Base-by-base conservation (phyloP, 2,113 vertebrate species). In the Daboia siamensis region DNA sequence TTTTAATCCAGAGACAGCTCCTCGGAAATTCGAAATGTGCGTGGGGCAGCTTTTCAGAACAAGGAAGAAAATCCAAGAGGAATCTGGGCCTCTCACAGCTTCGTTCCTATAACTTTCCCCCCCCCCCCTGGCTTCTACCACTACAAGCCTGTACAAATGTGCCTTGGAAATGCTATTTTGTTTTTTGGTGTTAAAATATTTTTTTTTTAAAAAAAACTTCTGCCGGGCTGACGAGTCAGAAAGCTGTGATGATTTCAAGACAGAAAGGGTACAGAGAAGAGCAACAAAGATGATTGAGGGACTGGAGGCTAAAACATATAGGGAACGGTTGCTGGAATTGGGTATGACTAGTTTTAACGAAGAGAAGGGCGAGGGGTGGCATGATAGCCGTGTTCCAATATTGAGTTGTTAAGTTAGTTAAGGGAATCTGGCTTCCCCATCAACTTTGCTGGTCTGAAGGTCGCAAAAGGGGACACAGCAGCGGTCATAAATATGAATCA, bases 141-240 rank as follows among this genome's bases (percentile, higher is more conserved):
- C 11, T 64, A 26, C 26, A n/a, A 64, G 26, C 26, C 52, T 46
- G 48, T 5, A 29, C 26, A 92, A 80, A 88, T 56, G 33, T n/a
- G 61, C 21, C 51, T 88, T 92, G 24, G 86, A 92, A 92, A 74
- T 56, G 55, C 4, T 23, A 7, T n/a, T 15, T n/a, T 10, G 51
- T 87, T 59, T 29, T 39, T 39, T 39, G n/a, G n/a, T n/a, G 39
- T 39, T 39, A 39, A 39, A 39, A 39, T 39, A 39, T 39, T 39
- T 39, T 57, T 87, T 69, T n/a, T 20, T 23, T 52, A 87, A 48
- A 48, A 48, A 48, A 7, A 39, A 21, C 11, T 57, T 56, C 56
- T 89, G 91, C 91, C 91, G 80, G 61, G 52, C 33, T 55, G 86
- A 87, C 80, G 87, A 92, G 87, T 89, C 91, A 92, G 61, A 46